A percentile compares a stretch with the other conserved stretches of the same genome.
phyloP scores from a whole-genome alignment of 1,140 invertebrate species.

The Euwallacea fornicatus region DNA sequence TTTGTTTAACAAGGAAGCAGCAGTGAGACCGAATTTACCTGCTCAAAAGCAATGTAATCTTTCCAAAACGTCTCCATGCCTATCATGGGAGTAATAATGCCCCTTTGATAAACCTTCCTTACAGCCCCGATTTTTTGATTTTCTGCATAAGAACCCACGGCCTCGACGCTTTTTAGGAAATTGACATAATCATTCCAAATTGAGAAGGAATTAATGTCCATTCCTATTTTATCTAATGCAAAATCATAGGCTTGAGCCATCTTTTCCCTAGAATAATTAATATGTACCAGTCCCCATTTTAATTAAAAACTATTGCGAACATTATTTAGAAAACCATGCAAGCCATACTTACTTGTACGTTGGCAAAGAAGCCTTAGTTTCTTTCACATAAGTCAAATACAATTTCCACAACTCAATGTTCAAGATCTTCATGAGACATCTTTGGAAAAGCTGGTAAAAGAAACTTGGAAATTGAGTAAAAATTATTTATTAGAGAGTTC shows the following conservation, averaged over 20 bases:
- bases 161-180: constrained; percentile 97
- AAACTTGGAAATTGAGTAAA: constrained; percentile 15
- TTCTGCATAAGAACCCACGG: constrained; percentile 97
- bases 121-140: constrained; percentile 99
- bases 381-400: constrained; percentile 97
- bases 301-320: neutral
- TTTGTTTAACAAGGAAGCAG: neutral
- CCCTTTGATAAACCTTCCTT: constrained; percentile 93
- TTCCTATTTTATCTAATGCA: constrained; percentile 97
- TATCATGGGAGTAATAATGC: constrained; percentile 94
- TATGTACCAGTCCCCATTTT: neutral
- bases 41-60: constrained; percentile 93
- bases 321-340: neutral
- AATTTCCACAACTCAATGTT: constrained; percentile 99
- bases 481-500: neutral
- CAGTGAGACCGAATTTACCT: constrained; percentile 56
- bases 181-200: constrained; percentile 98
- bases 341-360: constrained; percentile 86
- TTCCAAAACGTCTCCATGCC: constrained; percentile 99
- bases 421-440: constrained; percentile 96
- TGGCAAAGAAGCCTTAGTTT: constrained; percentile 90
- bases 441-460: constrained; percentile 84
- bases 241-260: constrained; percentile 99
- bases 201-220: constrained; percentile 94
- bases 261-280: constrained; percentile 79